Evolutionary conservation across 2,113 vertebrate genomes (phyloP).

Genomic region (Hemichromis elongatus): DNA sequence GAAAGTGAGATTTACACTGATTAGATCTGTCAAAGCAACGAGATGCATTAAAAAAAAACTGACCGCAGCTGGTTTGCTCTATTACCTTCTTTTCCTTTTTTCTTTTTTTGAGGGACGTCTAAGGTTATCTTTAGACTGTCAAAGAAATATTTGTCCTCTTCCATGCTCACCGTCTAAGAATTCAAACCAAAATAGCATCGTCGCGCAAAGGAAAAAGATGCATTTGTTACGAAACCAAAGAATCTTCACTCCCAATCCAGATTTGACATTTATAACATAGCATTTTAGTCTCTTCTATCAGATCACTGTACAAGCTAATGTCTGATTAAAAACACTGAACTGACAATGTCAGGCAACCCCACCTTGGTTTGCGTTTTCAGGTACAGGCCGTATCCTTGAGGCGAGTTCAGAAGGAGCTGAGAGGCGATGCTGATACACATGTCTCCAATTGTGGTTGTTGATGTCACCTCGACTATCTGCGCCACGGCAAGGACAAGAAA

Average conservation of each 20-base stretch:
- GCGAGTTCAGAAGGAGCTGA: constrained; percentile 76
- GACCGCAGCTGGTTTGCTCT: not conserved
- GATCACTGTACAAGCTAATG: not conserved
- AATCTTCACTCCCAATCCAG: not conserved
- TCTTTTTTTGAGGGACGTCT: constrained; percentile 78
- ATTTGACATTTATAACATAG: too few relatives aligned
- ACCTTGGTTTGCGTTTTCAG: constrained; percentile 89
- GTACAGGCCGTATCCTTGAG: constrained; percentile 88
- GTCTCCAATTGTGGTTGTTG: constrained; percentile 76
- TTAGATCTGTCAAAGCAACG: not conserved
- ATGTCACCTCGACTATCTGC: constrained; percentile 81
- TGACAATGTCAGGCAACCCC: not conserved
- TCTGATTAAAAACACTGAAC: not conserved
- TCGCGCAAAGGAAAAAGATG: not conserved
- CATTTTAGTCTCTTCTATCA: not conserved
- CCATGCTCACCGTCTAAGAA: constrained; percentile 79
- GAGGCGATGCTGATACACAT: constrained; percentile 73
- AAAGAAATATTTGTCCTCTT: constrained; percentile 89
- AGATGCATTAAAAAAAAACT: not conserved
- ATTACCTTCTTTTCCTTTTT: constrained; percentile 81
- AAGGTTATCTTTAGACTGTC: constrained; percentile 83
- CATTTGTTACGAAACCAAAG: not conserved
- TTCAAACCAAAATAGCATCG: not conserved
- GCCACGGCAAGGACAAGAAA: not conserved
- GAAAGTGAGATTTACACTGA: not conserved